Base-by-base conservation (phyloP, 1,140 invertebrate species). In the Pantala flavescens region DNA sequence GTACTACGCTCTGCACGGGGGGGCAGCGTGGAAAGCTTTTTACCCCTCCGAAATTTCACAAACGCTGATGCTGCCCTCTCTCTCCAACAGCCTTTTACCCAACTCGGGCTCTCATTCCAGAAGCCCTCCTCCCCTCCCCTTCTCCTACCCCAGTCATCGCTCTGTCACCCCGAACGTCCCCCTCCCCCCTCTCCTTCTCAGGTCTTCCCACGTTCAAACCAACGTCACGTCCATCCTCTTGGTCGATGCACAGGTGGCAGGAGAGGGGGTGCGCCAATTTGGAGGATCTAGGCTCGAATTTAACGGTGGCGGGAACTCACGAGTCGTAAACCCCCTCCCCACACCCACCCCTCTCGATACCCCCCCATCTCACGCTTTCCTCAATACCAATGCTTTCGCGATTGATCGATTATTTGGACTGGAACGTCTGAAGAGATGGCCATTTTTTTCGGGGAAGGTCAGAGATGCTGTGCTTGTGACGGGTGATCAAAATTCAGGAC, bases 41-140 rank as follows among this genome's bases (percentile, higher is more conserved):
- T 63, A 63, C 14, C 49, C 49, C 49, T 21, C 49, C 49, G n/a
- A 19, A 19, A 63, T 63, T 63, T 63, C 49, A 63, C 49, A 63
- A 63, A 63, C 49, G 49, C 49, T 63, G 49, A 63, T 63, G 49
- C 49, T 63, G 49, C 49, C 49, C 49, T 63, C 49, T 63, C n/a
- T 63, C 49, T 21, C 49, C n/a, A 3, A 21, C 14, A 63, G 16
- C 49, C 49, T 21, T 63, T 63, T 21, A 21, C 49, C 49, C 12
- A 63, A 63, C 49, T 21, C 12, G 3, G 16, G 3, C 49, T 21
- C 49, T 21, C 49, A 63, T 19, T 63, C 49, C 49, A 63, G 49
- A 16, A 63, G 3, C 14, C 2, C 5, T 19, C 49, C 12, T 12
- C 12, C 3, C n/a, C 49, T 14, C 49, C 49, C 49, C 49, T 3